phyloP scores from a whole-genome alignment of 2,797 vertebrate species.

The Eremophila alpestris region DNA sequence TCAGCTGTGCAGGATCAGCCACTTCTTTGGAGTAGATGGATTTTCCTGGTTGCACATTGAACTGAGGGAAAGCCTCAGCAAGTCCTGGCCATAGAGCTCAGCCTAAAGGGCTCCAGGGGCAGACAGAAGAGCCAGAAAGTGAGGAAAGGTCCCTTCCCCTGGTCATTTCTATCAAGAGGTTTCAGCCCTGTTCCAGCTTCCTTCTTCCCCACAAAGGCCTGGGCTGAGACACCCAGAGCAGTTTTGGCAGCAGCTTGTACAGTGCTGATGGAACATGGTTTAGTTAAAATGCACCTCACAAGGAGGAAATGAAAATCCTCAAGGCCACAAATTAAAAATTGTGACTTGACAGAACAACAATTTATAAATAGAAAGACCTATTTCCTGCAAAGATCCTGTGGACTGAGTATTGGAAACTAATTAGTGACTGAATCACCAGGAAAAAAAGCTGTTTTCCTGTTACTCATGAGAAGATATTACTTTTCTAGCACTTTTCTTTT shows the following conservation, averaged over 20 bases:
- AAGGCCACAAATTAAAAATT: constrained; percentile 28
- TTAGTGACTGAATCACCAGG: constrained; percentile 28
- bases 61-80: fast-evolving
- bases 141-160: background rate
- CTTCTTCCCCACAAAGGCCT: background rate
- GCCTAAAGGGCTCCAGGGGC: background rate
- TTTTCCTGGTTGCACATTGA: background rate
- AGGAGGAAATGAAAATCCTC: constrained; percentile 40
- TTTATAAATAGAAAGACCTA: constrained; percentile 30
- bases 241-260: background rate
- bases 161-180: background rate
- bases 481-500: background rate
- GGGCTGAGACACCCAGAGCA: background rate
- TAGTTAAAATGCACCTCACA: background rate
- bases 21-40: background rate
- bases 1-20: background rate
- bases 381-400: constrained; percentile 31
- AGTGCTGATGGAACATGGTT: background rate
- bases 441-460: background rate
- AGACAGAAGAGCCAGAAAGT: background rate
- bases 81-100: background rate
- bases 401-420: constrained; percentile 35
- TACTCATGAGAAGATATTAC: background rate
- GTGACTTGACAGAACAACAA: constrained; percentile 26
- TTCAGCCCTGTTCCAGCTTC: background rate